Evolutionary conservation across 2,113 vertebrate genomes (phyloP).

Genomic region (Merops nubicus): DNA sequence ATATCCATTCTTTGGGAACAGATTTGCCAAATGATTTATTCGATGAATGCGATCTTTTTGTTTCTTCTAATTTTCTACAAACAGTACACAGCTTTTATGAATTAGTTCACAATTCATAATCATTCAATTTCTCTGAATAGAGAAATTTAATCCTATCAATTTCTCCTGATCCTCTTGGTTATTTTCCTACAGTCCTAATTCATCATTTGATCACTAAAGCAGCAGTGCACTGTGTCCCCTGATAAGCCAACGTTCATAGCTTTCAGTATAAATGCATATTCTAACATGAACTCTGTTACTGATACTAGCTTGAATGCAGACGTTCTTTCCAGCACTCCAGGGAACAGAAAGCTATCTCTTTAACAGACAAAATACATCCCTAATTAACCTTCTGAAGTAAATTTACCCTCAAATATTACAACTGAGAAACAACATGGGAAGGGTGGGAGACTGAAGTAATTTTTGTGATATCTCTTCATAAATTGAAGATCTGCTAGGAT

Average conservation of each 20-base stretch:
- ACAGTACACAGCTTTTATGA: background rate
- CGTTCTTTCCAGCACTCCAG: background rate
- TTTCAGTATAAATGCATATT: background rate
- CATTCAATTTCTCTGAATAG: background rate
- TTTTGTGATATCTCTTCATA: background rate
- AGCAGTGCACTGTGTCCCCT: background rate
- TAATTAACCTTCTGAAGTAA: background rate
- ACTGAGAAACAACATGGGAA: background rate
- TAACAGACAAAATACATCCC: background rate
- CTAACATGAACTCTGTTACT: background rate
- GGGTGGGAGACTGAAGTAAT: background rate
- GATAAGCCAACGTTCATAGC: background rate
- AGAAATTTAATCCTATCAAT: background rate
- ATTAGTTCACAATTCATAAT: background rate
- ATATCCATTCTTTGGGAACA: background rate
- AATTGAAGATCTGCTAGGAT: background rate
- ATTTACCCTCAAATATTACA: background rate
- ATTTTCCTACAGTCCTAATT: background rate
- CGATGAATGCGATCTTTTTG: background rate
- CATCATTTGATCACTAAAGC: background rate
- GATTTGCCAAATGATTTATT: background rate
- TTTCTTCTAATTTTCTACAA: background rate
- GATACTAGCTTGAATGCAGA: background rate
- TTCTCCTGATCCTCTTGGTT: background rate
- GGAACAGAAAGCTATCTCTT: background rate